Evolutionary conservation across 1,140 invertebrate genomes (phyloP).

Genomic region (Myzus persicae): DNA sequence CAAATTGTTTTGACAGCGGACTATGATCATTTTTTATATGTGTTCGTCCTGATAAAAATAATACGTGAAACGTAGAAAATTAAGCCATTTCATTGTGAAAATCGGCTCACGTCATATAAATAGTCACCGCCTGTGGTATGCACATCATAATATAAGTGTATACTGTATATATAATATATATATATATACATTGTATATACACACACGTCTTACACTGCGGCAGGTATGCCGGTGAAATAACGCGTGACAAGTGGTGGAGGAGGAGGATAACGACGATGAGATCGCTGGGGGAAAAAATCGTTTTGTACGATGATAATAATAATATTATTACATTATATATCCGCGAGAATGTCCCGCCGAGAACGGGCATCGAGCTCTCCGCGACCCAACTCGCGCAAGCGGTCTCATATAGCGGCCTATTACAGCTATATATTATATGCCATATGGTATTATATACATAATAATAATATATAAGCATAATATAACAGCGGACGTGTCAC

Average conservation of each 20-base stretch:
- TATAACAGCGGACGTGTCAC: neutral
- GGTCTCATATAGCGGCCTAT: neutral
- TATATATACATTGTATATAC: neutral
- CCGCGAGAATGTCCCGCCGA: slow-evolving; percentile 42
- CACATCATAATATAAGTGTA: neutral
- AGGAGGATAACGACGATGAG: neutral
- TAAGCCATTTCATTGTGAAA: slow-evolving; percentile 57
- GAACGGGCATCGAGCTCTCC: neutral
- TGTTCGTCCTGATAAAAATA: neutral
- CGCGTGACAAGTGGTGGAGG: neutral
- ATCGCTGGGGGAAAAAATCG: neutral
- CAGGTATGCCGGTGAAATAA: neutral
- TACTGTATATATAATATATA: no score
- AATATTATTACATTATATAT: slow-evolving; percentile 27
- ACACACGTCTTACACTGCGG: neutral
- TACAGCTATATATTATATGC: neutral
- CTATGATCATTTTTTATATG: neutral
- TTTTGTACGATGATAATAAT: neutral
- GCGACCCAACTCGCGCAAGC: neutral
- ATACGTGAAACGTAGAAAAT: slow-evolving; percentile 26
- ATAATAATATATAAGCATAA: slow-evolving; percentile 22
- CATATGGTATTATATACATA: neutral
- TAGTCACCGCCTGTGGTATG: neutral
- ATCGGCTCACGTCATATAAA: slow-evolving; percentile 47
- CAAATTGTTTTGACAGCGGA: slow-evolving; percentile 26